These are phyloP conservation scores for Andricus quercusramuli DNA, from an alignment of 2,888 invertebrate species.

Conservation along the genomic window DNA sequence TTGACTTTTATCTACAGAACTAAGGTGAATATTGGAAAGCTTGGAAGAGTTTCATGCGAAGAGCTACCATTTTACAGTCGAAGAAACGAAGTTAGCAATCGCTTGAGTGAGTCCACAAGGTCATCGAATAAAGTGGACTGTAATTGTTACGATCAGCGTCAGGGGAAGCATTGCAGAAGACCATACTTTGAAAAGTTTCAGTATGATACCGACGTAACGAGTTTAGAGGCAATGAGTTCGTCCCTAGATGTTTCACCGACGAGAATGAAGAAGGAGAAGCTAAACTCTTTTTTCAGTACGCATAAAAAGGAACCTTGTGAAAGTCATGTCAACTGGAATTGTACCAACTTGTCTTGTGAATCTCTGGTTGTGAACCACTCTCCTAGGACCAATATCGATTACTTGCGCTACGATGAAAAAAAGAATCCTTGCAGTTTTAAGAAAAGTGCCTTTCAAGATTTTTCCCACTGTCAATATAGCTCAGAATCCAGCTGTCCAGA, in stretches of 20 bases:
- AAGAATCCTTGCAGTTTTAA: neutral
- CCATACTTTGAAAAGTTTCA: slow-evolving; percentile 46
- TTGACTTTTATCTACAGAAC: slow-evolving; percentile 5
- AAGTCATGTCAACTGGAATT: neutral
- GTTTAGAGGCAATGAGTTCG: slow-evolving; percentile 54
- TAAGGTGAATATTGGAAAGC: neutral
- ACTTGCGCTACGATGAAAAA: neutral
- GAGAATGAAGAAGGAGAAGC: neutral
- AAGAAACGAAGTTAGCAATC: slow-evolving; percentile 7
- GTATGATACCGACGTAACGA: slow-evolving; percentile 51
- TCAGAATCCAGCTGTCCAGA: neutral
- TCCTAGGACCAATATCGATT: slow-evolving; percentile 7
- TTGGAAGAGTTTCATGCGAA: neutral
- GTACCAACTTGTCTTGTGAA: slow-evolving; percentile 4
- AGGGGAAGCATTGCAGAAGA: slow-evolving; percentile 47
- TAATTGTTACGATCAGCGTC: slow-evolving; percentile 17
- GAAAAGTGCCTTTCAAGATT: neutral
- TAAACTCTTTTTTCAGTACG: neutral
- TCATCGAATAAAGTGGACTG: slow-evolving; percentile 29
- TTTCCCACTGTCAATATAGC: neutral
- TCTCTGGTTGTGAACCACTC: slow-evolving; percentile 25
- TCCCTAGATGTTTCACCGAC: slow-evolving; percentile 6
- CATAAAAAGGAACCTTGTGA: neutral
- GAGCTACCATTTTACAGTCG: neutral
- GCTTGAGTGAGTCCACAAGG: slow-evolving; percentile 32